Percentiles rank a stretch among this genome's conserved stretches.
Evolutionary conservation across 2,888 invertebrate species (phyloP).

Genomic region (Helicoverpa assulta): DNA sequence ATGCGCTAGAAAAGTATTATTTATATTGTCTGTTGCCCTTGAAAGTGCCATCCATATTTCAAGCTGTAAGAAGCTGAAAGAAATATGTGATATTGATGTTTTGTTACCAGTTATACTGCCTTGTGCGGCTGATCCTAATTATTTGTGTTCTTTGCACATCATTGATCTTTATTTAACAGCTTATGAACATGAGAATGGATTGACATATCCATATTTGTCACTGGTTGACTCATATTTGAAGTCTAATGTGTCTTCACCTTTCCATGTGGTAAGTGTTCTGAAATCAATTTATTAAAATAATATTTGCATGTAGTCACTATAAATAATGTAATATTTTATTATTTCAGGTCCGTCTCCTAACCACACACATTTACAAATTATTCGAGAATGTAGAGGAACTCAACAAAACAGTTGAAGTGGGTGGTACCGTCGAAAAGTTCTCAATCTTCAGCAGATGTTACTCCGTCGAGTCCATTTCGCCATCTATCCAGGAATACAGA

Average conservation of each 20-base stretch:
- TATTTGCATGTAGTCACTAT: too few relatives aligned
- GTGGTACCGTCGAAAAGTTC: slow-evolving; percentile 83
- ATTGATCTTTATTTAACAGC: slow-evolving; percentile 89
- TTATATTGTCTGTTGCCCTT: slow-evolving; percentile 89
- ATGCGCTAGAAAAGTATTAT: slow-evolving; percentile 85
- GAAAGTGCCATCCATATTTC: slow-evolving; percentile 91
- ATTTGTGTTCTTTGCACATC: slow-evolving; percentile 86
- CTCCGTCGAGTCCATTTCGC: slow-evolving; percentile 92
- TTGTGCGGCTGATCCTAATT: slow-evolving; percentile 83
- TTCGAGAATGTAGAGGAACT: slow-evolving; percentile 91
- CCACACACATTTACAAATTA: slow-evolving; percentile 93
- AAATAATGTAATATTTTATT: not conserved
- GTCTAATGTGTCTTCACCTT: slow-evolving; percentile 92
- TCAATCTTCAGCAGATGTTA: slow-evolving; percentile 92
- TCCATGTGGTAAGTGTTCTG: slow-evolving; percentile 90
- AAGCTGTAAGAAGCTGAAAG: slow-evolving; percentile 83
- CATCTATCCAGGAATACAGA: slow-evolving; percentile 95
- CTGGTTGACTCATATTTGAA: slow-evolving; percentile 89
- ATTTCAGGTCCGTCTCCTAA: slow-evolving; percentile 92
- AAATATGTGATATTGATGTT: slow-evolving; percentile 82
- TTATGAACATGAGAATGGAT: slow-evolving; percentile 84
- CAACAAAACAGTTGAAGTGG: slow-evolving; percentile 76
- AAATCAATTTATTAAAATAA: too few relatives aligned
- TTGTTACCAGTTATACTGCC: slow-evolving; percentile 85
- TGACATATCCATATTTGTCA: slow-evolving; percentile 81